Evolutionary conservation across 2,797 vertebrate genomes (phyloP).

Genomic region (Threskiornis aethiopicus): DNA sequence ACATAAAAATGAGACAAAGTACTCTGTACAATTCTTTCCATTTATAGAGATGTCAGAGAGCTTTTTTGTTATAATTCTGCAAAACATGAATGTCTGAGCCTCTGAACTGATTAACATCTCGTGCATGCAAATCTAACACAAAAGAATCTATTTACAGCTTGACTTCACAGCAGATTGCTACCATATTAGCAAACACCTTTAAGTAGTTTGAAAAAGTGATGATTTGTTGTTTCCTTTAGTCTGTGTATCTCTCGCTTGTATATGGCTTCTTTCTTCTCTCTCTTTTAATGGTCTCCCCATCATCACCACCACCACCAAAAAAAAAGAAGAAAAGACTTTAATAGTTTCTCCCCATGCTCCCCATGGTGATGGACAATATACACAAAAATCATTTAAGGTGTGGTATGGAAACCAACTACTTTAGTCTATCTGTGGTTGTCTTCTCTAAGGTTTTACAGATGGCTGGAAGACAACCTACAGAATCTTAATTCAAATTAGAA

Average conservation of each 20-base stretch:
- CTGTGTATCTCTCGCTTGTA: neutral
- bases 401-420: neutral
- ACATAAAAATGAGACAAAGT: slow-evolving; percentile 12
- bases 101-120: slow-evolving; percentile 58
- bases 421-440: neutral
- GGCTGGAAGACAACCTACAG: neutral
- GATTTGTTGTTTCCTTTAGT: slow-evolving; percentile 42
- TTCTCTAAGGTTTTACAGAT: slow-evolving; percentile 3
- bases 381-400: neutral
- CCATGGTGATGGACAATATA: neutral
- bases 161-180: slow-evolving; percentile 63
- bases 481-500: slow-evolving; percentile 34
- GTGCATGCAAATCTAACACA: slow-evolving; percentile 47
- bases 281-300: neutral
- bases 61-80: slow-evolving; percentile 37
- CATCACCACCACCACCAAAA: neutral
- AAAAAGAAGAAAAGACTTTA: neutral
- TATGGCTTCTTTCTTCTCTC: neutral
- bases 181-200: slow-evolving; percentile 67
- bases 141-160: slow-evolving; percentile 67
- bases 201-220: slow-evolving; percentile 56
- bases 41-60: slow-evolving; percentile 50
- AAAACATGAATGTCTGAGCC: slow-evolving; percentile 21
- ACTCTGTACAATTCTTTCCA: neutral
- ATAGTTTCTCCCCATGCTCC: neutral